Conservation (phyloP, 2,888 invertebrate genomes). For the Drosophila neoperkinsi region DNA sequence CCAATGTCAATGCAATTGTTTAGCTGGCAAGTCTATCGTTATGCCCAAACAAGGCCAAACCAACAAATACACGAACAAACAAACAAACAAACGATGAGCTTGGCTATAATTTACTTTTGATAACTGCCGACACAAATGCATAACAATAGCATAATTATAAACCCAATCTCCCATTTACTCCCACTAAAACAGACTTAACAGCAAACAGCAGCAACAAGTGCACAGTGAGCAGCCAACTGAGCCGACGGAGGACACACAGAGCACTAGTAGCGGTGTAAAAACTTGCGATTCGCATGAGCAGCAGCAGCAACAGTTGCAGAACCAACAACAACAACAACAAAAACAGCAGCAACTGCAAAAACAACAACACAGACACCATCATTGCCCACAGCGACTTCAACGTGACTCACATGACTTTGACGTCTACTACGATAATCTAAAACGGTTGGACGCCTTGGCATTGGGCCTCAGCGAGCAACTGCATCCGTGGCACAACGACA, state of each 20-base stretch:
- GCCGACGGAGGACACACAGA: slow-evolving; percentile 62
- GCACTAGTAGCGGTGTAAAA: slow-evolving; percentile 68
- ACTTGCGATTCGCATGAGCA: slow-evolving; percentile 81
- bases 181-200: slow-evolving; percentile 55
- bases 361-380: slow-evolving; percentile 35
- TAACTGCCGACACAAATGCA: slow-evolving; percentile 46
- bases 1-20: slow-evolving; percentile 49
- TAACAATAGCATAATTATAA: slow-evolving; percentile 65
- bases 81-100: slow-evolving; percentile 18
- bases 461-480: slow-evolving; percentile 75
- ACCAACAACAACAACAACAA: slow-evolving; percentile 34
- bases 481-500: slow-evolving; percentile 85
- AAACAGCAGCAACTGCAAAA: slow-evolving; percentile 38
- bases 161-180: slow-evolving; percentile 37
- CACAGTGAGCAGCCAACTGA: slow-evolving; percentile 45
- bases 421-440: slow-evolving; percentile 85
- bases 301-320: slow-evolving; percentile 60
- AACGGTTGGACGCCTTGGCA: slow-evolving; percentile 83
- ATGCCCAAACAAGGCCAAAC: slow-evolving; percentile 32
- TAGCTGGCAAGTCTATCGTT: not conserved
- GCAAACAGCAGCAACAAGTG: slow-evolving; percentile 52
- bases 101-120: slow-evolving; percentile 41
- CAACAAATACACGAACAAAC: not conserved
- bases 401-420: slow-evolving; percentile 81
- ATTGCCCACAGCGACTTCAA: slow-evolving; percentile 46